Percentiles rank a stretch among this genome's conserved stretches.
These are phyloP conservation scores for Vimba vimba DNA, from an alignment of 2,113 vertebrate genomes.

Conservation along the genomic window DNA sequence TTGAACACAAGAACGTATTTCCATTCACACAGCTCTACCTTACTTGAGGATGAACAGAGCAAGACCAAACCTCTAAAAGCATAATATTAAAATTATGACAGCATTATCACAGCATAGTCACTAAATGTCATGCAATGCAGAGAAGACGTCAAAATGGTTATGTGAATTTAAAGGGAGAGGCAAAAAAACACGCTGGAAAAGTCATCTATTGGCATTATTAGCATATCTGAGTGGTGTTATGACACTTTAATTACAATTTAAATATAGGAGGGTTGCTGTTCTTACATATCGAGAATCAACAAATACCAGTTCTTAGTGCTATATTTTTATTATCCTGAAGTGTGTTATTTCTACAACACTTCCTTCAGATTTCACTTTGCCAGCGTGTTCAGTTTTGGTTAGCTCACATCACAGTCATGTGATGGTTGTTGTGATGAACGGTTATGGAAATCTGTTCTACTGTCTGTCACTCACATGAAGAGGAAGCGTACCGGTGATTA, in stretches of 20 bases:
- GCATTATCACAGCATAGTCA: background rate
- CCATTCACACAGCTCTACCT: slow-evolving; percentile 1
- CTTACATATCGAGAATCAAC: background rate
- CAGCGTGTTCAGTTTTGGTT: background rate
- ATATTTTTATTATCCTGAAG: too few relatives aligned
- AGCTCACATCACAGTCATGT: slow-evolving; percentile 14
- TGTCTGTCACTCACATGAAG: slow-evolving; percentile 43
- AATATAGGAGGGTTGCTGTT: background rate
- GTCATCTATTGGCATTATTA: background rate
- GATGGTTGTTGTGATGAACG: slow-evolving; percentile 35
- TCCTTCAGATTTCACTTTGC: slow-evolving; percentile 25
- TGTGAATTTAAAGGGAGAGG: background rate
- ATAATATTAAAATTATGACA: background rate
- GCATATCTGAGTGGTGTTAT: background rate
- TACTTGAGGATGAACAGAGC: slow-evolving; percentile 6
- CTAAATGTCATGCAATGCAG: background rate
- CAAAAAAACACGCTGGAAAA: slow-evolving; percentile 27
- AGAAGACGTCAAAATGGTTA: background rate
- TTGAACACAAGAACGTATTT: background rate
- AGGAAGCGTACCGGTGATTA: slow-evolving; percentile 54
- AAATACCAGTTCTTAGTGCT: too few relatives aligned
- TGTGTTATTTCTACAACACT: background rate
- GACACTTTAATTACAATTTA: background rate
- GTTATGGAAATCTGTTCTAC: slow-evolving; percentile 40
- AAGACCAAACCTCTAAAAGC: slow-evolving; percentile 21